Conservation (phyloP, 2,113 vertebrate genomes). For the Mirounga angustirostris region DNA sequence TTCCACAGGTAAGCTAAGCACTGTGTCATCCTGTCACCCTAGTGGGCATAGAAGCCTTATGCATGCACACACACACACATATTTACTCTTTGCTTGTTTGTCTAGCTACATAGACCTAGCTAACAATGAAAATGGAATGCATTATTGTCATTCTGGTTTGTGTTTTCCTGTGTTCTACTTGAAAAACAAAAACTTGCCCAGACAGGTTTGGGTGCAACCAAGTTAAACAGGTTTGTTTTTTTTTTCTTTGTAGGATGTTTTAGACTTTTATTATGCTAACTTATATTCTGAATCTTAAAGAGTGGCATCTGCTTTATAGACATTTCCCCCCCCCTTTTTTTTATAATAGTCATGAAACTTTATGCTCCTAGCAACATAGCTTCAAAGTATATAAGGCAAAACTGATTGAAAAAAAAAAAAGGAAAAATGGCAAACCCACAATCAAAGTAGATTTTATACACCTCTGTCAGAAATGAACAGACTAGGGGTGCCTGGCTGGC, state of each 20-base stretch:
- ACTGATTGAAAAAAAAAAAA: neutral
- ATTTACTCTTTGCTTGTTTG: neutral
- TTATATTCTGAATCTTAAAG: constrained; percentile 2
- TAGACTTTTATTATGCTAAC: neutral
- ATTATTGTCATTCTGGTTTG: neutral
- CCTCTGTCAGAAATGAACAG: neutral
- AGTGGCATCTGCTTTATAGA: neutral
- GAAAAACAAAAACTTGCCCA: neutral
- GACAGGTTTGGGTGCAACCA: neutral
- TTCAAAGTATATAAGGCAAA: neutral
- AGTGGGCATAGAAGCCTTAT: neutral
- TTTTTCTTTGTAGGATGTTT: neutral
- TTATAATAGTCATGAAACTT: neutral
- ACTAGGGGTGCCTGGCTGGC: neutral
- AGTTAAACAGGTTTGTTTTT: neutral
- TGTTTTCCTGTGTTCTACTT: neutral
- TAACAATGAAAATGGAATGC: constrained; percentile 9
- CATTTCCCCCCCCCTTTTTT: neutral
- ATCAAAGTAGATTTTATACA: neutral
- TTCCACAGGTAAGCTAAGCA: neutral
- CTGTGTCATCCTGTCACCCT: neutral
- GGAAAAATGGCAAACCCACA: neutral
- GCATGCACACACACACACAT: rapidly evolving
- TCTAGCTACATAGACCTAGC: neutral
- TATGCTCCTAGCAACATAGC: neutral